phyloP scores from a whole-genome alignment of 2,797 vertebrate genomes.

The Macropus fuliginosus region DNA sequence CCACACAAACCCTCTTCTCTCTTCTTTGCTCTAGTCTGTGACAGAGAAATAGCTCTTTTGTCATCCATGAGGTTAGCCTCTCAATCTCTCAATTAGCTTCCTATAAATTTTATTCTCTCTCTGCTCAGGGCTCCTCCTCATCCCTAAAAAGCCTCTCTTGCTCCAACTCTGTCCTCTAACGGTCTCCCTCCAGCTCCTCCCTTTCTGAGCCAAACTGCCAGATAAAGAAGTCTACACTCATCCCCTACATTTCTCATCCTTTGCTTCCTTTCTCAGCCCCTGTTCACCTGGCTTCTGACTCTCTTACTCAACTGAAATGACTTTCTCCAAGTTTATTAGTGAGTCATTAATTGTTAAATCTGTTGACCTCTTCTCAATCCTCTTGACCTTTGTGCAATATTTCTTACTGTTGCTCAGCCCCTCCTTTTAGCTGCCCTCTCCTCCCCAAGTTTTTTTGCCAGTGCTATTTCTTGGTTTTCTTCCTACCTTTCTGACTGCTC shows the following conservation, averaged over 20 bases:
- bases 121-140: background rate
- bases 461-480: background rate
- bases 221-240: background rate
- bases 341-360: no score
- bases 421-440: background rate
- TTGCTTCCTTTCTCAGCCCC: no score
- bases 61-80: background rate
- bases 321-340: background rate
- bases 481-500: background rate
- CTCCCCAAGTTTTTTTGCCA: background rate
- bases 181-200: background rate
- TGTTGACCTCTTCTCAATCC: no score
- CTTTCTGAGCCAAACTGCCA: background rate
- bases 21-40: background rate
- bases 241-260: background rate
- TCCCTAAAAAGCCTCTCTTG: background rate
- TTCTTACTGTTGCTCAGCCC: background rate
- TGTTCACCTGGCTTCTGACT: background rate
- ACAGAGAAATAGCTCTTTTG: background rate
- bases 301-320: background rate
- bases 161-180: background rate
- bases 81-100: background rate
- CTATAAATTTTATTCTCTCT: background rate
- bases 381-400: background rate
- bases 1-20: background rate